Conservation (phyloP, 2,113 vertebrate genomes). For the Aplodontia rufa region DNA sequence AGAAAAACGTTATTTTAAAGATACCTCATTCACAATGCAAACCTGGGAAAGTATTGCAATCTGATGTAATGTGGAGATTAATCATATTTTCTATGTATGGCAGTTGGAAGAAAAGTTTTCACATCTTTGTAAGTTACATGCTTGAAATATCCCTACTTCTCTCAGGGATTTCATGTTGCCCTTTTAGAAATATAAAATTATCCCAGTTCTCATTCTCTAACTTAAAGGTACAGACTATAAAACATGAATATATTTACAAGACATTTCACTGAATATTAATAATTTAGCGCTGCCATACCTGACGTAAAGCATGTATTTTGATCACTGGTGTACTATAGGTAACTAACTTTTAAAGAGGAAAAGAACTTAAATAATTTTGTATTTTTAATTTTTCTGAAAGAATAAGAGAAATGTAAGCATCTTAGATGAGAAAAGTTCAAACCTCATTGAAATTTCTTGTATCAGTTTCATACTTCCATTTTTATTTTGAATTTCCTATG, state of each 20-base stretch:
- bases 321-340: not conserved
- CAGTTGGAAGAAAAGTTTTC: not conserved
- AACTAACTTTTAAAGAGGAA: not conserved
- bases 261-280: not conserved
- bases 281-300: not conserved
- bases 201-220: not conserved
- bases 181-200: not conserved
- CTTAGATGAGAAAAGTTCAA: fast-evolving
- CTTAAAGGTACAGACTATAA: not conserved
- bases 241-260: not conserved
- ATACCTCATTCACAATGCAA: not conserved
- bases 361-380: not conserved
- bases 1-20: slow-evolving; percentile 20
- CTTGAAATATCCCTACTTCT: not conserved
- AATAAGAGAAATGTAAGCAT: not conserved
- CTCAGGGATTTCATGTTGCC: not conserved
- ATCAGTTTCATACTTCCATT: not conserved
- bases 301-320: not conserved
- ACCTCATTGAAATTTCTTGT: not conserved
- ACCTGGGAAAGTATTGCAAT: not conserved
- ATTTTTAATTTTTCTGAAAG: not conserved
- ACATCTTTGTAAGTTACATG: not conserved
- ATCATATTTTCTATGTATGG: not conserved
- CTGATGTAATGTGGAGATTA: not conserved
- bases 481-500: not conserved